Base-by-base conservation (phyloP, 2,113 vertebrate species). In the Varanus salvator region DNA sequence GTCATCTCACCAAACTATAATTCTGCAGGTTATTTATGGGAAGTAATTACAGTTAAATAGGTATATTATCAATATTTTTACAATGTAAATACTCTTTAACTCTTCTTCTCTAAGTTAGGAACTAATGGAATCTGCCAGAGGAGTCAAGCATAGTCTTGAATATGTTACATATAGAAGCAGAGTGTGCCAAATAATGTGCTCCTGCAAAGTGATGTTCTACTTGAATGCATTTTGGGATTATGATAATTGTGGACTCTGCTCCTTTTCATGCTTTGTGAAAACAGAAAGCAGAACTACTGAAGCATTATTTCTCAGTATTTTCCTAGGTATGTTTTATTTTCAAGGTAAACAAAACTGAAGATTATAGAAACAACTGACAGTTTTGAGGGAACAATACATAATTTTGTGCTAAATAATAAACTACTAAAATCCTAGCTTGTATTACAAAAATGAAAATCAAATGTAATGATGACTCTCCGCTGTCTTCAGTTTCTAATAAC, bases 401-500 rank as follows among this genome's bases (percentile, higher is more conserved):
- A 29, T 57, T 76, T 85, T 78, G 38, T 57, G 6, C 11, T 78
- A 80, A 71, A 77, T 54, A 14, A 38, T 31, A 31, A 57, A 78
- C 31, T 84, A 54, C 25, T 85, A 71, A 69, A 57, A n/a, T 21
- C 31, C 27, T 66, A 64, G 80, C 29, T 66, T 76, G 14, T 69
- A n/a, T 85, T 85, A 75, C 75, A 85, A 85, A 78, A 85, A 14
- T 89, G 38, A 44, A 85, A 84, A 85, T 80, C 64, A 4, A 50
- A 68, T 71, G 64, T 38, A 44, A 80, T 85, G 50, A 71, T 71
- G 64, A 54, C 48, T 54, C 64, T 85, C 78, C 31, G 38, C 48
- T 89, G 66, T 54, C 31, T 31, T 88, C 52, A 66, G 27, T 85
- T 76, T 85, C 75, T 80, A 48, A 85, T 90, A 90, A 72, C n/a